Evolutionary conservation across 2,113 vertebrate species (phyloP).

Genomic region (Dipodomys merriami): DNA sequence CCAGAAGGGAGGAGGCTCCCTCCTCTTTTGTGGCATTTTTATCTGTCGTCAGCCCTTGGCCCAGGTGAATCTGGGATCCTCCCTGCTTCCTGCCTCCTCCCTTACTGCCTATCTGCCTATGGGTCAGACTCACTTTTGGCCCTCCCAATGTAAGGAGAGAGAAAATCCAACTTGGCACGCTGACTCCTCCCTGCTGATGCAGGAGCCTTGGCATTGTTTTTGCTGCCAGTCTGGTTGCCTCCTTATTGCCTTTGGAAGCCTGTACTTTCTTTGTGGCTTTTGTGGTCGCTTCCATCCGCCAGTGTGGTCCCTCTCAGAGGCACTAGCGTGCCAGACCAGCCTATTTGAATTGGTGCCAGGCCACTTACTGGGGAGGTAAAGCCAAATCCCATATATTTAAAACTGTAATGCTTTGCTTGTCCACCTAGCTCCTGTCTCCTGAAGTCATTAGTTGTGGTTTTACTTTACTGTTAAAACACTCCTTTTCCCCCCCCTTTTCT

Average conservation of each 20-base stretch:
- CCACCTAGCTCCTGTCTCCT: conserved; percentile 90
- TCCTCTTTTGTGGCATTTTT: neutral
- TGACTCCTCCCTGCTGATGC: conserved; percentile 62
- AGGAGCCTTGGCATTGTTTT: conserved; percentile 78
- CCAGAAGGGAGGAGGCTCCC: neutral
- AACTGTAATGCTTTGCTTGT: conserved; percentile 86
- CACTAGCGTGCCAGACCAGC: conserved; percentile 86
- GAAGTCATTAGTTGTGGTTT: conserved; percentile 90
- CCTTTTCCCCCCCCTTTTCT: conserved; percentile 58
- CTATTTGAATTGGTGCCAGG: conserved; percentile 89
- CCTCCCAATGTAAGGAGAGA: conserved; percentile 27
- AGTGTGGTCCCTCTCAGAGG: conserved; percentile 90
- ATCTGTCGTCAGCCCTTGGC: neutral
- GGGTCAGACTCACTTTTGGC: neutral
- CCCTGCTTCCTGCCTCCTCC: neutral
- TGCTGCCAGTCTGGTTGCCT: conserved; percentile 84
- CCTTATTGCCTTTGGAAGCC: conserved; percentile 88
- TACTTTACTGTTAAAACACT: conserved; percentile 89
- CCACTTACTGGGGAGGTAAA: conserved; percentile 87
- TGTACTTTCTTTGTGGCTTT: conserved; percentile 86
- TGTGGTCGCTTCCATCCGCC: conserved; percentile 90
- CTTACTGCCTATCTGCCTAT: neutral
- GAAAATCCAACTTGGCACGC: conserved; percentile 61
- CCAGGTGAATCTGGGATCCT: neutral
- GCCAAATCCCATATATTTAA: conserved; percentile 90